Evolutionary conservation across 92 coral and sea anemone species (phyloP), one percentile per base, ranked within the genome.

Genomic region (Paragorgia papillata): DNA sequence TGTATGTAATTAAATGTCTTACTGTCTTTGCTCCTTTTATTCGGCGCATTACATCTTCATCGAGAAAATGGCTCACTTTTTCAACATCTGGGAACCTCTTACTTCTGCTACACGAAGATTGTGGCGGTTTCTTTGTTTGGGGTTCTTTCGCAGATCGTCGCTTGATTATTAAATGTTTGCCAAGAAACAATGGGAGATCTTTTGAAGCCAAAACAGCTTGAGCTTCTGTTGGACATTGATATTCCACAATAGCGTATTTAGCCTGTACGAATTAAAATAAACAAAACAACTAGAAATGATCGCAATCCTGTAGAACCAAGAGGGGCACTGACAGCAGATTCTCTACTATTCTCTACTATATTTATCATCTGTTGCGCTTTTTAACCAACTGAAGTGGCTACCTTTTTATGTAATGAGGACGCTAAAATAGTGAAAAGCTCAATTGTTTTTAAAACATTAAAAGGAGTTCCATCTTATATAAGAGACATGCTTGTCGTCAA

Each of bases 231-330:
- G 80, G 85, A 80, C 61, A 28, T 30, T 83, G 77, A 82, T 90
- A 90, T 70, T 93, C 97, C 30, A 93, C 81, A 67, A 93, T 90
- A n/a, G 97, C 97, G 84, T 76, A 93, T 29, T 77, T 68, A 77
- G 93, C 91, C 97, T 93, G 68, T 12, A 48, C 41, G 55, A 0
- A 20, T 44, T 25, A 49, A 60, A n/a, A 41, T 12, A n/a, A n/a
- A n/a, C n/a, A n/a, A n/a, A n/a, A n/a, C n/a, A n/a, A n/a, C n/a
- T n/a, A n/a, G n/a, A n/a, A n/a, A n/a, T n/a, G n/a, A n/a, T n/a
- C n/a, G n/a, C n/a, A n/a, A n/a, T n/a, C n/a, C n/a, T n/a, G n/a
- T n/a, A n/a, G n/a, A n/a, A n/a, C n/a, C n/a, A n/a, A n/a, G n/a
- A n/a, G n/a, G n/a, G n/a, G n/a, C n/a, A n/a, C n/a, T n/a, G n/a